A percentile compares a stretch with the other conserved stretches of the same genome.
Conservation (phyloP, 2,888 invertebrate genomes). For the Heliconius ismenius region DNA sequence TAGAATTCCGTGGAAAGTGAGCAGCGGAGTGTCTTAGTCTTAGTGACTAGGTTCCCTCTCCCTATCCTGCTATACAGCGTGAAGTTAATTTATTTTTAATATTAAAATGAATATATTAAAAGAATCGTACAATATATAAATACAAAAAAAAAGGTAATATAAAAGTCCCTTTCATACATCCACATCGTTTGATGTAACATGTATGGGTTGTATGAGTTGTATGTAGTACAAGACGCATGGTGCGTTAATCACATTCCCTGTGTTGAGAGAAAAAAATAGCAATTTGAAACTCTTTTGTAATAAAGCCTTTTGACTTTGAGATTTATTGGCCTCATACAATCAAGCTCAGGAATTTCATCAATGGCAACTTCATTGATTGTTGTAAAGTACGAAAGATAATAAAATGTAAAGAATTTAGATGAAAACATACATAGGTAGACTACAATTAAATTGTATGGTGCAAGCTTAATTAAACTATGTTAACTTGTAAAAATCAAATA, state of each 20-base stretch:
- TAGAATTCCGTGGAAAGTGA: too few relatives aligned
- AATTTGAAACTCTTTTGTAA: slow-evolving; percentile 14
- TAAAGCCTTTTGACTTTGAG: slow-evolving; percentile 26
- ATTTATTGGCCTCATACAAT: slow-evolving; percentile 23
- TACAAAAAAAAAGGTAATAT: not conserved
- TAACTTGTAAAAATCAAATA: not conserved
- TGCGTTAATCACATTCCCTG: slow-evolving; percentile 16
- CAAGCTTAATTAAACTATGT: not conserved
- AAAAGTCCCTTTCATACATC: not conserved
- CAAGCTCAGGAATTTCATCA: slow-evolving; percentile 31
- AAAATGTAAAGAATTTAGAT: not conserved
- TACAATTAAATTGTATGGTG: not conserved
- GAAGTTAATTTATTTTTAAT: not conserved
- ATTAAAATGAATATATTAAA: not conserved
- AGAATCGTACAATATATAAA: not conserved
- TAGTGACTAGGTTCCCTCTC: too few relatives aligned
- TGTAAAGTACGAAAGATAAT: slow-evolving; percentile 7
- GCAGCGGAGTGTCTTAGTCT: too few relatives aligned
- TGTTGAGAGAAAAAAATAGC: slow-evolving; percentile 12
- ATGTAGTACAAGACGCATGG: slow-evolving; percentile 10
- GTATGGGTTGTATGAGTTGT: slow-evolving; percentile 4
- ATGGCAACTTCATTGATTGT: slow-evolving; percentile 6
- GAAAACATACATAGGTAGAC: not conserved
- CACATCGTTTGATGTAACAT: not conserved
- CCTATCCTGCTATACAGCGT: too few relatives aligned